These are phyloP conservation scores for Garra rufa DNA, from an alignment of 2,113 vertebrate genomes.

Conservation along the genomic window DNA sequence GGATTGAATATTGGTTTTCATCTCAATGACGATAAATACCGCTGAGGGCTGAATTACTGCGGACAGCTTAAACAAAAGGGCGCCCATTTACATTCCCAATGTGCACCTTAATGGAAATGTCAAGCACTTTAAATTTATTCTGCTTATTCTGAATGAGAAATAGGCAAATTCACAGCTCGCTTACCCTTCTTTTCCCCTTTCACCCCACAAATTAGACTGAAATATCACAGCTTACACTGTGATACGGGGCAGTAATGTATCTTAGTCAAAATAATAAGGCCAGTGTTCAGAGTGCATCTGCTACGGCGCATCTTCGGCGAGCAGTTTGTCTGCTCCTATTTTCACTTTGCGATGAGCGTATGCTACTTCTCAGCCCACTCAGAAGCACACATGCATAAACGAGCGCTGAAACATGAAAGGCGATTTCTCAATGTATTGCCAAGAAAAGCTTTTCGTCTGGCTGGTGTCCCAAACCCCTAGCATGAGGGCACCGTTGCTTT, in stretches of 20 bases:
- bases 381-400: constrained; percentile 28
- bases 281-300: background rate
- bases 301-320: background rate
- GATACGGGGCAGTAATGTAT: background rate
- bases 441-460: constrained; percentile 54
- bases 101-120: constrained; percentile 69
- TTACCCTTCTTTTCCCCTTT: background rate
- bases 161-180: constrained; percentile 1
- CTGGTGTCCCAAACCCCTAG: constrained; percentile 48
- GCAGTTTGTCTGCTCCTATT: constrained; percentile 40
- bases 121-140: constrained; percentile 55
- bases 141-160: constrained; percentile 10
- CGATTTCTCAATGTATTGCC: constrained; percentile 47
- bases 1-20: constrained; percentile 28
- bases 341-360: constrained; percentile 32
- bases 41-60: constrained; percentile 62
- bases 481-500: constrained; percentile 58
- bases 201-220: background rate
- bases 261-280: constrained; percentile 32
- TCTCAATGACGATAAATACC: constrained; percentile 58
- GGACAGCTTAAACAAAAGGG: constrained; percentile 58
- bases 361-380: constrained; percentile 31
- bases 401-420: constrained; percentile 43
- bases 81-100: constrained; percentile 61
- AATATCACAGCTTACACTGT: background rate